Evolutionary conservation across 2,113 vertebrate species (phyloP).

Genomic region (Silurus asotus): DNA sequence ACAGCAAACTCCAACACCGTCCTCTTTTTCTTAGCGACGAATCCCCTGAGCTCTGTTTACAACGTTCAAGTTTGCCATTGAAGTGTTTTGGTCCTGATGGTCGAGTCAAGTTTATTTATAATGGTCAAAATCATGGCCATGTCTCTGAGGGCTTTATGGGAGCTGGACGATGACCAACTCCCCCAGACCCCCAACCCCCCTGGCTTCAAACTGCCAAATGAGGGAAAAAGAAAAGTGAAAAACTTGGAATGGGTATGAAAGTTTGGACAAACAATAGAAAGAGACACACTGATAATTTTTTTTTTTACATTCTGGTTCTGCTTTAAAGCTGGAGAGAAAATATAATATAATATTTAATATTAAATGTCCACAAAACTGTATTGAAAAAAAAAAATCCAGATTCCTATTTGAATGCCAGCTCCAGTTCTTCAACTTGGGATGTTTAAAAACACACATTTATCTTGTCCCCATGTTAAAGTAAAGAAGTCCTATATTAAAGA

Average conservation of each 20-base stretch:
- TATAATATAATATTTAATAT: not conserved
- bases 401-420: not conserved
- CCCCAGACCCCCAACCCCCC: too few relatives aligned
- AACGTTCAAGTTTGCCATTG: not conserved
- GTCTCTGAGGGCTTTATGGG: not conserved
- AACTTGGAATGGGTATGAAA: not conserved
- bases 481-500: not conserved
- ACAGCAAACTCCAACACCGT: conserved; percentile 48
- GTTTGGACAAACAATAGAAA: not conserved
- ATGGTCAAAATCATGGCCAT: not conserved
- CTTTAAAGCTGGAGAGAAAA: not conserved
- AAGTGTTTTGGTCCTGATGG: conserved; percentile 8
- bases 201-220: not conserved
- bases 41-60: conserved; percentile 12
- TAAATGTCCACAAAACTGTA: not conserved
- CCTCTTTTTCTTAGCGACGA: not conserved
- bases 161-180: not conserved
- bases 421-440: not conserved
- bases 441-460: not conserved
- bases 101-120: conserved; percentile 9
- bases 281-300: not conserved
- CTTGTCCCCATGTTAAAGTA: not conserved
- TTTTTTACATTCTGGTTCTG: not conserved
- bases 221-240: not conserved
- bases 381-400: not conserved